Percentiles rank a stretch among this genome's conserved stretches.
These are phyloP conservation scores for Poeciliopsis turneri DNA, from an alignment of 2,797 vertebrate genomes.

Conservation along the genomic window DNA sequence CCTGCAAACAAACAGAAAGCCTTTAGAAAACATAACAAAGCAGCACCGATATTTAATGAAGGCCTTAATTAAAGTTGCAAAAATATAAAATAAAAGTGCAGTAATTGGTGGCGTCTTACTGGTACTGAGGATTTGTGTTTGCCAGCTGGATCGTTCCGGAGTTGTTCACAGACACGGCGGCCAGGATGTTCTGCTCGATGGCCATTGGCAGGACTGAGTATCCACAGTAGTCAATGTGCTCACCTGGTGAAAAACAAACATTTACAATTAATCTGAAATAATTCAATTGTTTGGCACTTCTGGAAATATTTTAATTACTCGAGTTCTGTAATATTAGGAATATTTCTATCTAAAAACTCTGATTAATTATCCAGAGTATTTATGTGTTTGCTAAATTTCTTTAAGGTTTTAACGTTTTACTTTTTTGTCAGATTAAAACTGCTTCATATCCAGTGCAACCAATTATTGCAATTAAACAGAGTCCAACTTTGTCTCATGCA, in stretches of 20 bases:
- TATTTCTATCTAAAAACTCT: not conserved
- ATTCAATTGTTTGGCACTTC: not conserved
- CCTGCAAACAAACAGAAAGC: conserved; percentile 77
- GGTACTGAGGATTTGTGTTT: conserved; percentile 87
- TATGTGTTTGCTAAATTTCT: not conserved
- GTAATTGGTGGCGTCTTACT: conserved; percentile 77
- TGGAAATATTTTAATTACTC: not conserved
- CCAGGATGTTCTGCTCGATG: conserved; percentile 93
- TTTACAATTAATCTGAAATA: not conserved
- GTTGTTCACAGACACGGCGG: conserved; percentile 87
- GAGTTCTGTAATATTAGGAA: not conserved
- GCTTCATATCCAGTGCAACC: not conserved
- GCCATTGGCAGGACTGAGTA: conserved; percentile 98
- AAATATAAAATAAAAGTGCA: not conserved
- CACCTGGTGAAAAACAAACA: conserved; percentile 78
- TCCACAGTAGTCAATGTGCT: conserved; percentile 98
- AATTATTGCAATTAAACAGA: not conserved
- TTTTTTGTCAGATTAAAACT: not conserved
- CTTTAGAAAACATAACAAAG: not conserved
- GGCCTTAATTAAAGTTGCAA: not conserved
- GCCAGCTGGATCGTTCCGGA: conserved; percentile 84
- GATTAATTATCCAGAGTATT: not conserved
- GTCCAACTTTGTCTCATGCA: not conserved
- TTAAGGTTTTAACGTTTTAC: not conserved
- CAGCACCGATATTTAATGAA: not conserved